Evolutionary conservation across 37 sponge, comb jelly and placozoan species (phyloP).

Genomic region (Tethya wilhelma): DNA sequence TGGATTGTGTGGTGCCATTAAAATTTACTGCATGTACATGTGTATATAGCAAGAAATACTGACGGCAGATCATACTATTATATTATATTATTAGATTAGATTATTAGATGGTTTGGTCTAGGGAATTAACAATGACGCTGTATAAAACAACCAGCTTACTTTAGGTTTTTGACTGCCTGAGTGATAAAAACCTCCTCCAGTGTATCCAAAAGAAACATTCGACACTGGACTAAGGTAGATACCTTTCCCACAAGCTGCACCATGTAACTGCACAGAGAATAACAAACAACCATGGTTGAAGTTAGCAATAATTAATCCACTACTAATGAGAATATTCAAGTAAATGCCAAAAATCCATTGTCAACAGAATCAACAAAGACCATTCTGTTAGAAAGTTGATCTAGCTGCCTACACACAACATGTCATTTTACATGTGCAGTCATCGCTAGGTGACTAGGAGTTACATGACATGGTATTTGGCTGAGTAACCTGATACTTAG

Average conservation of each 20-base stretch:
- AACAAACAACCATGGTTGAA: constrained; percentile 2
- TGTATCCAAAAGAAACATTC: constrained; percentile 74
- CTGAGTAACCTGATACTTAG: constrained; percentile 64
- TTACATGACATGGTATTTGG: too few relatives aligned
- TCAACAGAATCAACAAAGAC: too few relatives aligned
- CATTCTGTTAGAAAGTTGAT: too few relatives aligned
- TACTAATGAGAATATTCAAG: not conserved
- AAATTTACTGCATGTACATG: too few relatives aligned
- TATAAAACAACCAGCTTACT: not conserved
- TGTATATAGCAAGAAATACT: too few relatives aligned
- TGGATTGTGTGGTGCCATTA: too few relatives aligned
- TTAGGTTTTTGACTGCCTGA: not conserved
- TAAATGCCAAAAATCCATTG: not conserved
- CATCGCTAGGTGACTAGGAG: too few relatives aligned
- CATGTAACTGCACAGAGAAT: constrained; percentile 45
- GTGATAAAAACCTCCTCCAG: constrained; percentile 5
- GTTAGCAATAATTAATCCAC: not conserved
- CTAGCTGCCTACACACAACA: too few relatives aligned
- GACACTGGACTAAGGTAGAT: constrained; percentile 82
- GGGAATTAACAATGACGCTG: not conserved
- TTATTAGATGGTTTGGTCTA: too few relatives aligned
- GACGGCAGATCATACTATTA: too few relatives aligned
- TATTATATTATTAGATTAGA: too few relatives aligned
- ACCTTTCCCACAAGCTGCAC: constrained; percentile 78
- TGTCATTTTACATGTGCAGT: too few relatives aligned